phyloP scores from a whole-genome alignment of 1,140 invertebrate genomes.

The Bursaphelenchus mucronatus region DNA sequence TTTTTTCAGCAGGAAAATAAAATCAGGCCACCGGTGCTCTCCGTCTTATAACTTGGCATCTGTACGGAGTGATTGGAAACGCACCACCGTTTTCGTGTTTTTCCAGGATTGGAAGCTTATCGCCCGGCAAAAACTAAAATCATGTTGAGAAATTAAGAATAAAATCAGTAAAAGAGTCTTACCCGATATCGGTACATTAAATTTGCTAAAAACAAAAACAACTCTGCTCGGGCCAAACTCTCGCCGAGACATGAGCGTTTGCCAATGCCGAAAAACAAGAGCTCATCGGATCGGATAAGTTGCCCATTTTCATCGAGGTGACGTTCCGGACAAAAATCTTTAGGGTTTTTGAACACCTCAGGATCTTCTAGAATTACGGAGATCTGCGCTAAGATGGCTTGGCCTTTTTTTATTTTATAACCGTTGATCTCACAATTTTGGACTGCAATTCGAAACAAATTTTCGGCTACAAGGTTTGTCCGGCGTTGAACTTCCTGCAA shows the following conservation, averaged over 20 bases:
- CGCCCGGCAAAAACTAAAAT: too few species aligned
- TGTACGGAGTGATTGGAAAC: too few species aligned
- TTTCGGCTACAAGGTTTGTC: too few species aligned
- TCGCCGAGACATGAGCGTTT: conserved; percentile 47
- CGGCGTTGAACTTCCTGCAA: too few species aligned
- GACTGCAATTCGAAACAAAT: neutral
- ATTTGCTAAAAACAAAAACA: conserved; percentile 19
- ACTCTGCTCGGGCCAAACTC: conserved; percentile 4
- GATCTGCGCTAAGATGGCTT: conserved; percentile 21
- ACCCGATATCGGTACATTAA: conserved; percentile 10
- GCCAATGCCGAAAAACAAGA: conserved; percentile 82
- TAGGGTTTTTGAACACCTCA: conserved; percentile 76
- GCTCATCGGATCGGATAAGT: conserved; percentile 75
- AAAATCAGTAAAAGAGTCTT: neutral
- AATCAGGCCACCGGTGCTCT: too few species aligned
- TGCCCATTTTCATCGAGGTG: conserved; percentile 73
- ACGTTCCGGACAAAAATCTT: conserved; percentile 74
- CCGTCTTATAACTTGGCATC: too few species aligned
- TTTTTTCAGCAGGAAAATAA: too few species aligned
- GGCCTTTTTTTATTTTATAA: conserved; percentile 23
- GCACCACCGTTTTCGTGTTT: too few species aligned
- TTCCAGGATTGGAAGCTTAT: too few species aligned
- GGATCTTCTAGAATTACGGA: conserved; percentile 1
- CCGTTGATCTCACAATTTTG: conserved; percentile 26
- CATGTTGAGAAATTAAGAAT: too few species aligned